phyloP scores from a whole-genome alignment of 2,888 invertebrate genomes.

The Spilosoma lubricipeda region DNA sequence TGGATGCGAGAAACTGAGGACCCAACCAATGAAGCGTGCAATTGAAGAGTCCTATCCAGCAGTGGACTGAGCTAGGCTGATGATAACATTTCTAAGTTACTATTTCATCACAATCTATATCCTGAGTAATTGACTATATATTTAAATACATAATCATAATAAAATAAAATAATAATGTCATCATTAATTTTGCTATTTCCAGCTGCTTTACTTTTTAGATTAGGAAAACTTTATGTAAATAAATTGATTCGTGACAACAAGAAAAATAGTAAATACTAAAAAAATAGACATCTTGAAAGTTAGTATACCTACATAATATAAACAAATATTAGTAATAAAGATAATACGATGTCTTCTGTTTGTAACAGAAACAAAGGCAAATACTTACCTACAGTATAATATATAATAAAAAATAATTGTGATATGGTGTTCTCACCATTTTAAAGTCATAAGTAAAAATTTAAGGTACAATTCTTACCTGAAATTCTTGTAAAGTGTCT shows the following conservation, averaged over 20 bases:
- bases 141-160: background rate
- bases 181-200: background rate
- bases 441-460: background rate
- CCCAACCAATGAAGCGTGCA: too few relatives aligned
- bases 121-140: too few relatives aligned
- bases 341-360: too few relatives aligned
- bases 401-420: too few relatives aligned
- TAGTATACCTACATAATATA: too few relatives aligned
- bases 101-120: background rate
- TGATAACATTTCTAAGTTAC: too few relatives aligned
- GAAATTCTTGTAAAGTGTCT: constrained; percentile 81
- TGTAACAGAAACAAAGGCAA: too few relatives aligned
- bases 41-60: too few relatives aligned
- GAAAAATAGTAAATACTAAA: background rate
- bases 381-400: too few relatives aligned
- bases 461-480: constrained; percentile 58
- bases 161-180: background rate
- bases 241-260: background rate
- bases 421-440: background rate
- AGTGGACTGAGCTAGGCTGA: too few relatives aligned
- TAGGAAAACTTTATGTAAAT: background rate
- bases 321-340: too few relatives aligned
- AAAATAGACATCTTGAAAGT: background rate
- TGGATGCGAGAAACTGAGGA: too few relatives aligned
- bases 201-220: background rate